Evolutionary conservation across 2,888 invertebrate species (phyloP), one percentile per base, ranked within the genome.

Genomic region (Rhagophthalmus giganteus): DNA sequence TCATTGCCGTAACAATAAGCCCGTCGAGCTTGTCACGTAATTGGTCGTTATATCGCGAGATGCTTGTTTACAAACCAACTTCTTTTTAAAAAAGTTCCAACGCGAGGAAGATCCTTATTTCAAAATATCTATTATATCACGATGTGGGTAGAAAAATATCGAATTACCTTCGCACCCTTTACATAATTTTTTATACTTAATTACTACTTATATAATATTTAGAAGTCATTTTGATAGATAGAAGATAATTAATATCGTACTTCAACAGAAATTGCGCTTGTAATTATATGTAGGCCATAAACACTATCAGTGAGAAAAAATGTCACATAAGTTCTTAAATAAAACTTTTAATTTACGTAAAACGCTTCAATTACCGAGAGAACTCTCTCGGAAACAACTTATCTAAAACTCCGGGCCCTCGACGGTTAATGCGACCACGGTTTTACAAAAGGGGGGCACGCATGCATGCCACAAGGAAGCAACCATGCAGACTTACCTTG

Each of bases 391-490:
- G 34, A 42, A 34, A 34, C 33, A 16, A 15, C 6, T 5, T 15
- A 32, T 8, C 10, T 32, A 41, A 38, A 32, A 41, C 14, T n/a
- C 8, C 20, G 14, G 11, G 25, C 38, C 25, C 50, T 51, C 33
- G 26, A 45, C 32, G 27, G 37, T 32, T 49, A 49, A 49, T 42
- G 41, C 42, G 35, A 35, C 35, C 34, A 42, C 39, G 44, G 27
- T 46, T 54, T 61, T 57, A 50, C 52, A 66, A 62, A 67, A 69
- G 66, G 61, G 64, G 59, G 53, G 62, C 66, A 66, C 62, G 65
- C 65, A 67, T 65, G 68, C 68, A 68, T 66, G 63, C 61, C 45
- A 57, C 63, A 61, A 58, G 47, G 61, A 64, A 60, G 62, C 66
- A 67, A 54, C 64, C 64, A 62, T 58, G 65, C 66, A 61, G 60